These are phyloP conservation scores for Bubo blakistoni DNA, from an alignment of 2,113 vertebrate genomes.

Conservation along the genomic window DNA sequence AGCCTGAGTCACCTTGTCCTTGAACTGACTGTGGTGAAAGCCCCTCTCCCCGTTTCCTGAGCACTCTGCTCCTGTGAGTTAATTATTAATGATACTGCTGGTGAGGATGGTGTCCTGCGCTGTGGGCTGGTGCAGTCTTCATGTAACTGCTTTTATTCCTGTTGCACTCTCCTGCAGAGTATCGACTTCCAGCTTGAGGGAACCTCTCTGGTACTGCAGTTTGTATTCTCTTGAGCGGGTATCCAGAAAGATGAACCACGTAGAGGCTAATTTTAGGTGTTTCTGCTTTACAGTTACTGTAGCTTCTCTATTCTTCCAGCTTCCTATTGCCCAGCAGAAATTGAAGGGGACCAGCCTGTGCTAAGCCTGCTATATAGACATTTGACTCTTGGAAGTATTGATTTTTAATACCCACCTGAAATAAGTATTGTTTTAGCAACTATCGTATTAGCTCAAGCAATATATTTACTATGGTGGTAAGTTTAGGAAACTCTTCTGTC, in stretches of 20 bases:
- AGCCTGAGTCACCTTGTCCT: neutral
- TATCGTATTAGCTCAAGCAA: neutral
- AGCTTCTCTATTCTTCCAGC: neutral
- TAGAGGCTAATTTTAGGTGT: neutral
- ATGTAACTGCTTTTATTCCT: neutral
- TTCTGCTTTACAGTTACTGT: neutral
- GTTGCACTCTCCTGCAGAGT: neutral
- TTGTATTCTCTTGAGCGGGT: neutral
- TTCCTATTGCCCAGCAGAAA: neutral
- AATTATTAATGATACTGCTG: neutral
- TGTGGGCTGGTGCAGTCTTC: neutral
- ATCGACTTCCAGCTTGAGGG: neutral
- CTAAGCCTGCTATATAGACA: neutral
- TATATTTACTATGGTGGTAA: neutral
- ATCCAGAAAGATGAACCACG: neutral
- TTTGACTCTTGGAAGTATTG: neutral
- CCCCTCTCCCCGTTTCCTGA: neutral
- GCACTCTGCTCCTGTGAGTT: neutral
- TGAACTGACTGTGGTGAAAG: neutral
- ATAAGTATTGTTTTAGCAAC: neutral
- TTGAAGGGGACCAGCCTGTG: neutral
- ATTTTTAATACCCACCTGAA: neutral
- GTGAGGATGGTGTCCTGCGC: neutral
- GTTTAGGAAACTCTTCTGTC: neutral
- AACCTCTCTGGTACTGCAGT: neutral